These are phyloP conservation scores for Dicyrtomina minuta DNA, from an alignment of 2,888 invertebrate species.

Conservation along the genomic window DNA sequence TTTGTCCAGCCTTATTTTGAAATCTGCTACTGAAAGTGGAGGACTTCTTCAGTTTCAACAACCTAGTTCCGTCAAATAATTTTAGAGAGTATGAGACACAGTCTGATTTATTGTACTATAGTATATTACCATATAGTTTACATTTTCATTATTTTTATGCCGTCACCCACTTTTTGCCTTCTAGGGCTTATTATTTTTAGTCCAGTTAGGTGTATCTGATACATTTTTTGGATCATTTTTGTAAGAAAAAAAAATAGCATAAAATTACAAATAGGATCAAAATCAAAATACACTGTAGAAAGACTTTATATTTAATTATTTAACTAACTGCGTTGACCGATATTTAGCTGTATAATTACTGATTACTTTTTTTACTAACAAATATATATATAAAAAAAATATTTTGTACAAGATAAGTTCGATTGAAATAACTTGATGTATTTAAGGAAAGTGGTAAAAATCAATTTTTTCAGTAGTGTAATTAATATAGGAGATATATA, in stretches of 20 bases:
- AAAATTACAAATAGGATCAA: no score
- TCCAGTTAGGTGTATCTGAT: not conserved
- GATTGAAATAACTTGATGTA: no score
- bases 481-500: no score
- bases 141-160: not conserved
- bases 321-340: not conserved
- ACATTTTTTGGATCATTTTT: not conserved
- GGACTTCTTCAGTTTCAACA: not conserved
- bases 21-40: conserved; percentile 21
- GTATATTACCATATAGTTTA: not conserved
- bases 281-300: no score
- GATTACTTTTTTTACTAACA: not conserved
- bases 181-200: no score
- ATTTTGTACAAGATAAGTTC: no score
- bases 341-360: not conserved
- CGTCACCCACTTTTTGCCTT: not conserved
- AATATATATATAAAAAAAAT: no score
- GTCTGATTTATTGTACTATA: conserved; percentile 20
- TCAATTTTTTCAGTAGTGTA: no score
- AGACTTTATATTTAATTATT: no score
- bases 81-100: conserved; percentile 1
- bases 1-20: conserved; percentile 20
- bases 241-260: no score
- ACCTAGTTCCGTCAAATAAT: conserved; percentile 9
- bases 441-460: no score